A percentile compares a stretch with the other conserved stretches of the same genome.
Conservation (phyloP, 2,113 vertebrate species). For the Otolemur garnettii region DNA sequence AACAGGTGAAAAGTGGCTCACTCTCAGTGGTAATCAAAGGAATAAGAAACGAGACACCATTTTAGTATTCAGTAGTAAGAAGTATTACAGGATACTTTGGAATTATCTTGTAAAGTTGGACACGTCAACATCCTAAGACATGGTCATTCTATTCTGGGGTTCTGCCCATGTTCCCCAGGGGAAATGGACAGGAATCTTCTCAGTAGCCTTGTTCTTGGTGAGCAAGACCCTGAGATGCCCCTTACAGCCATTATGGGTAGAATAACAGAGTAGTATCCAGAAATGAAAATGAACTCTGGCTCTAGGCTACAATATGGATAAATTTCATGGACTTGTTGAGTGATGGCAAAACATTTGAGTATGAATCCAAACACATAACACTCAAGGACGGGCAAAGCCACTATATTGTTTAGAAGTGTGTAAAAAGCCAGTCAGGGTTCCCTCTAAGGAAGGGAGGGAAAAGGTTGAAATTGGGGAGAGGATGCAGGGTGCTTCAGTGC, state of each 20-base stretch:
- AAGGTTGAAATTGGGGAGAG: no score
- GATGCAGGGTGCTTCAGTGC: not conserved
- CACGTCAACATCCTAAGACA: not conserved
- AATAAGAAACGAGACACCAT: not conserved
- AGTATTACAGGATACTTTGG: not conserved
- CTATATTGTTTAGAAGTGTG: not conserved
- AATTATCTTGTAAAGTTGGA: not conserved
- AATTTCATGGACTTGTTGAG: not conserved
- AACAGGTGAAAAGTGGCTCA: not conserved
- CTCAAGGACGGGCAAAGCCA: not conserved
- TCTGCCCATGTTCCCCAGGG: rapidly evolving
- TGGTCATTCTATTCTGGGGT: not conserved
- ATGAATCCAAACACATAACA: rapidly evolving
- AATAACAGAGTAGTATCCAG: not conserved
- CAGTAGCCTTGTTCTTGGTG: rapidly evolving
- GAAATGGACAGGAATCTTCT: not conserved
- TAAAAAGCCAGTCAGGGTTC: not conserved
- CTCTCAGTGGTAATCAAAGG: not conserved
- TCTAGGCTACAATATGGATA: not conserved
- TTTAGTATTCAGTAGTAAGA: not conserved
- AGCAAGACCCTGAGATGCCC: not conserved
- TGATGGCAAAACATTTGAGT: not conserved
- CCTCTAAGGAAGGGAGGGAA: not conserved
- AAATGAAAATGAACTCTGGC: not conserved
- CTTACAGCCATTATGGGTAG: rapidly evolving